Conservation (phyloP, 2,113 vertebrate species). For the Apodemus speciosus region DNA sequence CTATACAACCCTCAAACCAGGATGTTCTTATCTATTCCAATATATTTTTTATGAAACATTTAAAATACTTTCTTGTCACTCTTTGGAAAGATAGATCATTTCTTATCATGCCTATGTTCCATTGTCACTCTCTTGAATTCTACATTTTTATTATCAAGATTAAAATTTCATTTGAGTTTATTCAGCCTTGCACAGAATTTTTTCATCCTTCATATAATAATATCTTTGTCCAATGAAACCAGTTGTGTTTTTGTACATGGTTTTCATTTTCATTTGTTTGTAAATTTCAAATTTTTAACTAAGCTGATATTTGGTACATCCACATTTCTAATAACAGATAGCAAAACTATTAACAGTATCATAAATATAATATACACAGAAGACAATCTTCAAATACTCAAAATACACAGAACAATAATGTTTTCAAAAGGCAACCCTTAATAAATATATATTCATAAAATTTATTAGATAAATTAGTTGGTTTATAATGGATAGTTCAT, state of each 20-base stretch:
- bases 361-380: not conserved
- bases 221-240: not conserved
- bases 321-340: not conserved
- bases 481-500: not conserved
- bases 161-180: not conserved
- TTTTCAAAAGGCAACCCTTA: not conserved
- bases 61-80: not conserved
- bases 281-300: too few species aligned
- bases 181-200: not conserved
- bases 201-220: not conserved
- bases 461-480: not conserved
- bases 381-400: not conserved
- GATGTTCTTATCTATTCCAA: not conserved
- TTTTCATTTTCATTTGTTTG: not conserved
- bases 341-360: not conserved
- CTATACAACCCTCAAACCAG: not conserved
- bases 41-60: not conserved
- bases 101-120: not conserved
- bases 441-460: not conserved
- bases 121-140: not conserved
- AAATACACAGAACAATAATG: not conserved
- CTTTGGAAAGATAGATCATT: not conserved
- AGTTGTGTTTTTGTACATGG: not conserved
- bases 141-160: not conserved
- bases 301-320: not conserved